Conservation (phyloP, 2,797 vertebrate species). For the Hemitrygon akajei region DNA sequence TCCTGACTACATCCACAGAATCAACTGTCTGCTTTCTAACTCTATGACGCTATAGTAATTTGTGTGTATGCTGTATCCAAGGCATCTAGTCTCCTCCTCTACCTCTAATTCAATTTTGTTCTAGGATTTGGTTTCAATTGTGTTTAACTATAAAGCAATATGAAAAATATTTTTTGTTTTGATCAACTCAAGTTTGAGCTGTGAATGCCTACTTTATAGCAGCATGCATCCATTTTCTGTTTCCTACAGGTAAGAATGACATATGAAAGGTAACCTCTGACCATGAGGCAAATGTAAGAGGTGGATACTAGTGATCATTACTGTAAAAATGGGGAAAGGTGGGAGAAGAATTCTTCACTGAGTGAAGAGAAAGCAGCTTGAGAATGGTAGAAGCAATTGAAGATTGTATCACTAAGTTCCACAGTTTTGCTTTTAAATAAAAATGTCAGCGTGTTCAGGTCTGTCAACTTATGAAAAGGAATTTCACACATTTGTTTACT, state of each 20-base stretch:
- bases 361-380: neutral
- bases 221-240: neutral
- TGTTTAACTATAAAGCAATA: neutral
- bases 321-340: neutral
- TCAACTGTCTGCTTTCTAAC: too few species aligned
- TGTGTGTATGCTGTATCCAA: neutral
- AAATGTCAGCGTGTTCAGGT: neutral
- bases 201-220: neutral
- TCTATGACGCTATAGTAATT: neutral
- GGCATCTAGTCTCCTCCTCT: too few species aligned
- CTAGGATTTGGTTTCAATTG: neutral
- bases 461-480: neutral
- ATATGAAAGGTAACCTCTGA: neutral
- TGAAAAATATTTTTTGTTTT: neutral
- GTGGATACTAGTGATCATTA: neutral
- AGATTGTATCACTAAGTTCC: too few species aligned
- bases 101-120: neutral
- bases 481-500: neutral
- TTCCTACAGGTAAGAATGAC: neutral
- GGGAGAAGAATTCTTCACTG: neutral
- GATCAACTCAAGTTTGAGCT: neutral
- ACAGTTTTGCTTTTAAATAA: neutral
- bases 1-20: too few species aligned
- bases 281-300: neutral
- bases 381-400: neutral